Evolutionary conservation across 2,113 vertebrate species (phyloP).

Genomic region (Athene cunicularia): DNA sequence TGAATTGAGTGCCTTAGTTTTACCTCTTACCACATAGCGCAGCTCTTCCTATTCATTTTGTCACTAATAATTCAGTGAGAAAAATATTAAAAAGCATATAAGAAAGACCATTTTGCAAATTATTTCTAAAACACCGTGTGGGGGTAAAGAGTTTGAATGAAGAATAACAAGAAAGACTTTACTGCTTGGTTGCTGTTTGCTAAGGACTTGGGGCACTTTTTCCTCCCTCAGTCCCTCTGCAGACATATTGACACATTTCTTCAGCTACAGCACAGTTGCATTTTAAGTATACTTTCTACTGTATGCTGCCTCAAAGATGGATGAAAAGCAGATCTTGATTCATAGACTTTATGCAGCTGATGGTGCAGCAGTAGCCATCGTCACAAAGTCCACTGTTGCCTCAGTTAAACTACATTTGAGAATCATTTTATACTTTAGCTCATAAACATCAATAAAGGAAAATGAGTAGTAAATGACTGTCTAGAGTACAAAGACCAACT

Average conservation of each 20-base stretch:
- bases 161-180: neutral
- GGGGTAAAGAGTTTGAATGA: neutral
- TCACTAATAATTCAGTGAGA: conserved; percentile 34
- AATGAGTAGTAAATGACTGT: conserved; percentile 76
- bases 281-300: conserved; percentile 52
- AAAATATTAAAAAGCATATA: neutral
- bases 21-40: neutral
- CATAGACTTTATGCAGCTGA: conserved; percentile 25
- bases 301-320: conserved; percentile 21
- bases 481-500: conserved; percentile 75
- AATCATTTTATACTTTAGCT: conserved; percentile 76
- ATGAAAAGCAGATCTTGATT: conserved; percentile 66
- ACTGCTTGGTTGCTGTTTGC: neutral
- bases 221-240: neutral
- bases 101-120: neutral
- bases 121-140: neutral
- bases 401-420: conserved; percentile 75
- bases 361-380: conserved; percentile 43
- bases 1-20: conserved; percentile 62
- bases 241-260: conserved; percentile 68
- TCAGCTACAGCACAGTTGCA: conserved; percentile 21
- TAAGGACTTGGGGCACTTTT: neutral
- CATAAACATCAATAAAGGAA: conserved; percentile 76
- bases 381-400: conserved; percentile 70
- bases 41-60: neutral